Conservation (phyloP, 92 coral and sea anemone species). For the Palythoa grandis region DNA sequence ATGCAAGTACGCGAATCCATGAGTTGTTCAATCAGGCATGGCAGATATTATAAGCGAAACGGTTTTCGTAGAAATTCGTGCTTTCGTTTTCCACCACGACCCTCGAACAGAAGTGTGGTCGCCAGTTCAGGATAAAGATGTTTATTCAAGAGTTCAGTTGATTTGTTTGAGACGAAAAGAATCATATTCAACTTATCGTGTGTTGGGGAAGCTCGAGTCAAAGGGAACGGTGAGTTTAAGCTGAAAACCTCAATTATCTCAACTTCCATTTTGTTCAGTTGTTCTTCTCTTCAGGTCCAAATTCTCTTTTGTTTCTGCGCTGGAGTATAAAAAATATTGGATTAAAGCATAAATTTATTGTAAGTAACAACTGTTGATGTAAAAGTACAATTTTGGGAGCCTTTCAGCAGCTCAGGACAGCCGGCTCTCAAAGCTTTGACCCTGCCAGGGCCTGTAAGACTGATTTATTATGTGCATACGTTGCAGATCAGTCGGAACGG, state of each 20-base stretch:
- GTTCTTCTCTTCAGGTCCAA: too few relatives aligned
- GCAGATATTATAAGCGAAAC: conserved; percentile 22
- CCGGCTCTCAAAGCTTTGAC: too few relatives aligned
- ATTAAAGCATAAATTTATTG: too few relatives aligned
- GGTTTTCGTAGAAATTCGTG: conserved; percentile 55
- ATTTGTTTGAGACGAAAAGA: not conserved
- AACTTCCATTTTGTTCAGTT: too few relatives aligned
- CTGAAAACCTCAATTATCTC: not conserved
- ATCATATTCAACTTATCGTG: conserved; percentile 32
- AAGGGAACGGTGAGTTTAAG: conserved; percentile 1
- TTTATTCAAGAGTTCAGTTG: conserved; percentile 47
- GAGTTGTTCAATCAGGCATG: conserved; percentile 21
- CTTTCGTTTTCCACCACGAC: conserved; percentile 47
- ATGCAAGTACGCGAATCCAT: not conserved
- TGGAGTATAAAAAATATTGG: too few relatives aligned
- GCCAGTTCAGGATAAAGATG: conserved; percentile 49
- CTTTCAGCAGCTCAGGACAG: too few relatives aligned
- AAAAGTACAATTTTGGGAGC: too few relatives aligned
- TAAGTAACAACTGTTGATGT: too few relatives aligned
- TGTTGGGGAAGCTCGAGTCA: conserved; percentile 60
- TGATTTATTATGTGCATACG: too few relatives aligned
- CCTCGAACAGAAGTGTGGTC: conserved; percentile 41
- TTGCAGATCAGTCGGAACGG: too few relatives aligned
- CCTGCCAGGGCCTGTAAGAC: too few relatives aligned
- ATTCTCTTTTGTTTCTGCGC: too few relatives aligned